Base-by-base conservation (phyloP, 1,140 invertebrate species). In the Platorchestia sp. region DNA sequence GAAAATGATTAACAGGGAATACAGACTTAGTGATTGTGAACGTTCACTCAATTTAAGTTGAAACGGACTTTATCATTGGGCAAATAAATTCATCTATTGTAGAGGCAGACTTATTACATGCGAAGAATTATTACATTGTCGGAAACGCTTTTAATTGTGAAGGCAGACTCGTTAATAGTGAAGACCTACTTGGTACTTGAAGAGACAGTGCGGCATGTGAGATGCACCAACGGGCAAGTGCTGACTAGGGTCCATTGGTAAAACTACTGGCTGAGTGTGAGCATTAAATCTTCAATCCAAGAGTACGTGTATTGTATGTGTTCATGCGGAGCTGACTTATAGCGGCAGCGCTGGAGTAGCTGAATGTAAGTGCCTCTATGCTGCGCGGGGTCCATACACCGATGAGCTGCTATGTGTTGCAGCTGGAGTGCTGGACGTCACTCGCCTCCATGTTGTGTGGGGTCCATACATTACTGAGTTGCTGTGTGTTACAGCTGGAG, bases 301-400 rank as follows among this genome's bases (percentile, higher is more conserved):
- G n/a, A n/a, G n/a, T n/a, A n/a, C n/a, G n/a, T n/a, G n/a, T n/a
- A n/a, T n/a, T n/a, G n/a, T n/a, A n/a, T n/a, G n/a, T n/a, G n/a
- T n/a, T n/a, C n/a, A n/a, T n/a, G n/a, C n/a, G n/a, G n/a, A n/a
- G n/a, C n/a, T n/a, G n/a, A n/a, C n/a, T 89, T 14, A 22, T 95
- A 96, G 96, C 75, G 42, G 96, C 95, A n/a, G 96, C 43, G 53
- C 89, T 96, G 44, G 96, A 96, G 45, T 95, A 96, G 40, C n/a
- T n/a, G n/a, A n/a, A n/a, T n/a, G n/a, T n/a, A n/a, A 45, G 44
- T n/a, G n/a, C n/a, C n/a, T n/a, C n/a, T n/a, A n/a, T n/a, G n/a
- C n/a, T n/a, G n/a, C n/a, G n/a, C n/a, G n/a, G n/a, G n/a, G n/a
- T n/a, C n/a, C n/a, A n/a, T n/a, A n/a, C n/a, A n/a, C n/a, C n/a